Base-by-base conservation (phyloP, 2,888 invertebrate genomes). In the Drosophila neonasuta region DNA sequence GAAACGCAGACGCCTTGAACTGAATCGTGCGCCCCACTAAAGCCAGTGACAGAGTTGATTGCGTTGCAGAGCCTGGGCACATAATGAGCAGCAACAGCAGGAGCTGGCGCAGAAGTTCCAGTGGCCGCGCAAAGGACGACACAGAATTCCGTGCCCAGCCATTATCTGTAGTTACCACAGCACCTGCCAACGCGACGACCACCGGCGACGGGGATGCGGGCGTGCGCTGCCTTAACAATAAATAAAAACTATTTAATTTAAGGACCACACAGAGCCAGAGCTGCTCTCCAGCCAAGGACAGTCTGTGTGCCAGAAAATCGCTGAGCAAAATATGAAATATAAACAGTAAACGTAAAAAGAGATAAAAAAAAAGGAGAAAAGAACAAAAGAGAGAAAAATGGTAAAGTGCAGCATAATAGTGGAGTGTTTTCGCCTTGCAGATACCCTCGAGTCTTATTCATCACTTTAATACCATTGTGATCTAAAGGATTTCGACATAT, bases 161-260 rank as follows among this genome's bases (percentile, higher is more conserved):
- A 72, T 79, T 82, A 85, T 79, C 80, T 82, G 71, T 71, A 74
- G 78, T 75, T 70, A 77, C 74, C 61, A 58, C 57, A 62, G 60
- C 50, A 54, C 34, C 44, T 55, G 55, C 13, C 45, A 45, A 36
- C 15, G 2, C 34, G 8, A 39, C 36, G n/a, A 36, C 36, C 65
- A 55, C 39, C 54, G 65, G 24, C 24, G 69, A 32, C 54, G 32
- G 56, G 8, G 34, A 34, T 49, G 58, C 52, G 58, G 55, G 68
- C 71, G 70, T 68, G 64, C 66, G 59, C 63, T 68, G 72, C 63
- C 78, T 77, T 67, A 63, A 74, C 80, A 79, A 86, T 87, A 87
- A 89, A 88, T 83, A 88, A 88, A 87, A 89, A 88, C 88, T 88
- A 87, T 88, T 88, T 88, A 88, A 88, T 89, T 88, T 87, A 75